Conservation (phyloP, 2,888 invertebrate species). For the Chalcis sispes region DNA sequence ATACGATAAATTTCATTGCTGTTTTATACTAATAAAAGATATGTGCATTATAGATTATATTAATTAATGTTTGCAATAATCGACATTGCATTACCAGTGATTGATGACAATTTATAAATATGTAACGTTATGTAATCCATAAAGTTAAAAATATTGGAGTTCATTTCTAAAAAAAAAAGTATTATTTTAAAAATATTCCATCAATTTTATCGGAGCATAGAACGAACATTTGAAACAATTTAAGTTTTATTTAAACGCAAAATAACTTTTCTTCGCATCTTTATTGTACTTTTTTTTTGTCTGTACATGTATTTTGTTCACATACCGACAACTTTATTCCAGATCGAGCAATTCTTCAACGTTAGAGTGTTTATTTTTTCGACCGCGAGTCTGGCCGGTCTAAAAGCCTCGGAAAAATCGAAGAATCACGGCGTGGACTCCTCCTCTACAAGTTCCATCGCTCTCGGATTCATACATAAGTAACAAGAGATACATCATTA, state of each 20-base stretch:
- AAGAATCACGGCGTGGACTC: slow-evolving; percentile 51
- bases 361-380: no score
- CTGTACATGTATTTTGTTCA: no score
- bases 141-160: no score
- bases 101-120: slow-evolving; percentile 6
- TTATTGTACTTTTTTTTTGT: no score
- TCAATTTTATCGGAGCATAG: no score
- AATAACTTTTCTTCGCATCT: no score
- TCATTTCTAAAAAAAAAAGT: no score
- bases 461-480: slow-evolving; percentile 44
- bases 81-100: neutral
- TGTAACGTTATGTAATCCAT: neutral
- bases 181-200: no score
- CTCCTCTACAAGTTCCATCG: slow-evolving; percentile 43
- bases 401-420: slow-evolving; percentile 45
- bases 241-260: no score
- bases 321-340: no score
- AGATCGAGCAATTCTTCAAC: no score
- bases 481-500: slow-evolving; percentile 56
- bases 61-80: slow-evolving; percentile 22
- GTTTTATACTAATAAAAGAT: slow-evolving; percentile 20
- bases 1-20: slow-evolving; percentile 1
- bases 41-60: slow-evolving; percentile 14
- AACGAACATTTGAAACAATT: no score
- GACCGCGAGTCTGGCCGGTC: slow-evolving; percentile 13